Evolutionary conservation across 2,113 vertebrate species (phyloP), one percentile per base, ranked within the genome.

Genomic region (Xyrauchen texanus): DNA sequence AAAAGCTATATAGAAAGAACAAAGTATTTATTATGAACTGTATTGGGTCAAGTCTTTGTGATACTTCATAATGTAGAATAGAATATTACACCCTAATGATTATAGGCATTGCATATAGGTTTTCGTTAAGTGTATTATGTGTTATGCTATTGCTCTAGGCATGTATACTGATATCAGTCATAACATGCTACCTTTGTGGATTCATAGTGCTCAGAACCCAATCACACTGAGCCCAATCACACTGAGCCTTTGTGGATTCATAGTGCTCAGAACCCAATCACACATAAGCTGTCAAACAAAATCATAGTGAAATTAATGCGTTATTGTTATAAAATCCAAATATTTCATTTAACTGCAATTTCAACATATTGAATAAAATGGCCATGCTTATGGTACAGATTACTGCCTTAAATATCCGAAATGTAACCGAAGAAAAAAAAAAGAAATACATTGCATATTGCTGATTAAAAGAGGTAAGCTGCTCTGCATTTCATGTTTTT

Each of bases 1-100:
- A 94, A 90, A 61, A 94, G 81, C 93, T 94, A 84, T 51, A 34
- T 34, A 34, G 11, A 73, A 46, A 87, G 83, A 58, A 81, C 72
- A 57, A 78, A 76, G 7, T 6, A 58, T 58, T 58, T 15, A 15
- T 7, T 7, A 15, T 58, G 4, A 13, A 57, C 53, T 57, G 6
- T n/a, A 5, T 58, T n/a, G 13, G 21, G 21, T 58, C 15, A n/a
- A n/a, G 13, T 58, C 1, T 34, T 34, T 34, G 21, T 34, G 21
- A 34, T 34, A 34, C 21, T 34, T 34, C 21, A 34, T 34, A 34
- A 34, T 1, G 21, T 34, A n/a, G 5, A 15, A 58, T 2, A 15
- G 55, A n/a, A 58, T n/a, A 15, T 58, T 58, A 58, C 15, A 58
- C 55, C 55, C n/a, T 58, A n/a, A 58, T 15, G 55, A 58, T 13